Conservation (phyloP, 2,888 invertebrate genomes). For the Chrysina gloriosa region DNA sequence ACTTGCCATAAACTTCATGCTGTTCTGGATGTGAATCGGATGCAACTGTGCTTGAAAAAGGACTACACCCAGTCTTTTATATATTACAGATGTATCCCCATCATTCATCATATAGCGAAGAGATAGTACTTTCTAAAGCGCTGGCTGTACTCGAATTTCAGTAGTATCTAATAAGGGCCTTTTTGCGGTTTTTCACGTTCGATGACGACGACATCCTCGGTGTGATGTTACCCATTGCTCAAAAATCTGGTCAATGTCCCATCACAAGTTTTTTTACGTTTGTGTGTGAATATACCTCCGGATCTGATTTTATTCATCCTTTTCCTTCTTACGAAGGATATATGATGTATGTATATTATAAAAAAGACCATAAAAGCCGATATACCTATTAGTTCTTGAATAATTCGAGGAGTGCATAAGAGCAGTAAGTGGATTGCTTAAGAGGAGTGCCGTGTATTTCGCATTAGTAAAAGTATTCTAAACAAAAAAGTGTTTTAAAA, state of each 20-base stretch:
- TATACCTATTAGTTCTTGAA: no score
- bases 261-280: neutral
- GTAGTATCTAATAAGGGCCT: constrained; percentile 15
- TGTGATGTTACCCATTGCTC: neutral
- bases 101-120: constrained; percentile 18
- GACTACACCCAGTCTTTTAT: constrained; percentile 44
- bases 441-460: no score
- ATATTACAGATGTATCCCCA: constrained; percentile 40
- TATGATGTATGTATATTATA: no score
- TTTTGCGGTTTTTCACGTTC: neutral
- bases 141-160: neutral
- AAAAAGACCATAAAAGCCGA: no score
- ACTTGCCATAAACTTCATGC: constrained; percentile 44
- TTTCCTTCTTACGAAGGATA: no score
- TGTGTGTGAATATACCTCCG: neutral
- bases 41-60: constrained; percentile 41
- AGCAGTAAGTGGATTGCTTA: no score
- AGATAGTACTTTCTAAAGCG: constrained; percentile 41
- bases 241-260: neutral
- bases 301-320: neutral
- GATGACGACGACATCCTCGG: neutral
- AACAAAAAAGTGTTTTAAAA: no score
- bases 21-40: constrained; percentile 36
- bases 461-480: no score
- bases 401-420: no score